Conservation (phyloP, 2,113 vertebrate species). For the Malurus melanocephalus region DNA sequence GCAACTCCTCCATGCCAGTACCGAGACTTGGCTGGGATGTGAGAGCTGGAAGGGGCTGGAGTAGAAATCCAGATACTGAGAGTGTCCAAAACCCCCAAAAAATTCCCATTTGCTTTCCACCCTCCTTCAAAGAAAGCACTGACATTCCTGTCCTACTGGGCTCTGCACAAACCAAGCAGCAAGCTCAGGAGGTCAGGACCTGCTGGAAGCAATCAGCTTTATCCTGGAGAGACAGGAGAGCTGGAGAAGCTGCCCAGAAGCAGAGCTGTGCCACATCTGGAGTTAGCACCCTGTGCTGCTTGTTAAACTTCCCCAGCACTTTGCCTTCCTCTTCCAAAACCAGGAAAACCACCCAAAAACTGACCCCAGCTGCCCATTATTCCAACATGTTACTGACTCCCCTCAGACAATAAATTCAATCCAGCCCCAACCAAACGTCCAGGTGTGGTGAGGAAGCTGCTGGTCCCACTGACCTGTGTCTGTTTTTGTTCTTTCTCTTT, state of each 20-base stretch:
- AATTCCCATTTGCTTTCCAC: neutral
- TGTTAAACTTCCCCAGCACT: neutral
- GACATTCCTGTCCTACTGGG: neutral
- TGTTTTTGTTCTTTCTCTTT: constrained; percentile 98
- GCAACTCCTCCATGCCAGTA: neutral
- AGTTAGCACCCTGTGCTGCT: neutral
- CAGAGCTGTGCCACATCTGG: neutral
- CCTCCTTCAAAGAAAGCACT: neutral
- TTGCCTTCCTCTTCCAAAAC: neutral
- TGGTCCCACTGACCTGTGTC: constrained; percentile 87
- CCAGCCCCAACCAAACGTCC: neutral
- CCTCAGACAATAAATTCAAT: neutral
- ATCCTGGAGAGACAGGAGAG: neutral
- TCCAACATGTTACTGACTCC: neutral
- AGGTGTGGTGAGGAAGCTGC: neutral
- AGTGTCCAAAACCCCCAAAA: neutral
- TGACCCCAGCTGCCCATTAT: neutral
- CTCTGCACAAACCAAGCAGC: neutral
- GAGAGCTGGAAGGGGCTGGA: neutral
- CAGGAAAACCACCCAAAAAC: neutral
- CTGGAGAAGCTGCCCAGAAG: neutral
- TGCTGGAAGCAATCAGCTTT: neutral
- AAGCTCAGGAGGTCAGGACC: neutral
- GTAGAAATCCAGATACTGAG: neutral
- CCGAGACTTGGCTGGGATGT: neutral